These are phyloP conservation scores for Melanchra persicariae DNA, from an alignment of 2,888 invertebrate genomes.

Conservation along the genomic window DNA sequence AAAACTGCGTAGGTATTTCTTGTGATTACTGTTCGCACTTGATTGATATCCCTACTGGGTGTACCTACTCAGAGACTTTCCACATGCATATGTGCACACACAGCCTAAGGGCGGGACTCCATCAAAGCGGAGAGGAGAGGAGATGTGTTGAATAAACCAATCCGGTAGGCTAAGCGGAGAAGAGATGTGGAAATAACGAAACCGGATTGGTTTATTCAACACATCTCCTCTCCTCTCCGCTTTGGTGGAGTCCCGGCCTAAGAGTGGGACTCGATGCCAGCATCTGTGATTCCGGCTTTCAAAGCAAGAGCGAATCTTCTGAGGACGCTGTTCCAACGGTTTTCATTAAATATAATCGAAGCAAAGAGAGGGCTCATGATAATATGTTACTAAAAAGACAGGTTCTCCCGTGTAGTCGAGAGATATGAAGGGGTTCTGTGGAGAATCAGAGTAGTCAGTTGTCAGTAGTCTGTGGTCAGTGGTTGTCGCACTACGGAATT, in stretches of 20 bases:
- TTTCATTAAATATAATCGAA: neutral
- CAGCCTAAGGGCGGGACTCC: neutral
- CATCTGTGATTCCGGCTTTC: neutral
- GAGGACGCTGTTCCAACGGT: neutral
- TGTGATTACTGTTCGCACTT: neutral
- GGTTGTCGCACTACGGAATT: constrained; percentile 9
- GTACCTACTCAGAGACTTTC: neutral
- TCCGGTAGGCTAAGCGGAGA: too few relatives aligned
- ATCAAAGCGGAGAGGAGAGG: too few relatives aligned
- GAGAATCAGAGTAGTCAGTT: neutral
- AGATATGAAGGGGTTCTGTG: too few relatives aligned
- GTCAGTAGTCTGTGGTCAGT: neutral
- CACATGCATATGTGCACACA: neutral
- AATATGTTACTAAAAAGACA: too few relatives aligned
- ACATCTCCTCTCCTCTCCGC: too few relatives aligned
- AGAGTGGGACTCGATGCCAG: neutral
- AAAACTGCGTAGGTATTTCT: constrained; percentile 11
- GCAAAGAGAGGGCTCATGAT: too few relatives aligned
- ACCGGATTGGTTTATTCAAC: too few relatives aligned
- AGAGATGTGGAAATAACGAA: too few relatives aligned
- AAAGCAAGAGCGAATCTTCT: neutral
- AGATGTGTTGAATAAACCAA: too few relatives aligned
- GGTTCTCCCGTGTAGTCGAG: too few relatives aligned
- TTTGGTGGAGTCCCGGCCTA: too few relatives aligned
- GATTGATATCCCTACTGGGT: neutral